Evolutionary conservation across 2,797 vertebrate species (phyloP).

Genomic region (Tinamus major): DNA sequence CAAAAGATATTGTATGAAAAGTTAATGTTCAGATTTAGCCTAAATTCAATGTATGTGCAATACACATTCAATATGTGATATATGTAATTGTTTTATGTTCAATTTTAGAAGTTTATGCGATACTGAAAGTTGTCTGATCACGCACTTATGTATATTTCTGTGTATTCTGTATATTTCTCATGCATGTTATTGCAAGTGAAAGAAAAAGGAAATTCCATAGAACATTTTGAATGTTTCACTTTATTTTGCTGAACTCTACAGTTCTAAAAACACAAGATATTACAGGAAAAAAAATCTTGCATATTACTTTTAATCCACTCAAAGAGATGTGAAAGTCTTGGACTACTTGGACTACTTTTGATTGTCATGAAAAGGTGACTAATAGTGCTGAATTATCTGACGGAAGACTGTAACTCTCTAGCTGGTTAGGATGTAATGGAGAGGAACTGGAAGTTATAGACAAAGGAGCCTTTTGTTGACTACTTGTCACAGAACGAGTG

Average conservation of each 20-base stretch:
- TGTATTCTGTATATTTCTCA: not conserved
- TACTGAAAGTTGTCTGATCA: not conserved
- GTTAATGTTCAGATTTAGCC: not conserved
- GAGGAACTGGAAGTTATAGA: not conserved
- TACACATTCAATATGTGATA: not conserved
- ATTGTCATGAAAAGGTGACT: not conserved
- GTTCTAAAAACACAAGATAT: not conserved
- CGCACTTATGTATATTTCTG: no score
- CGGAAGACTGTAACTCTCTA: not conserved
- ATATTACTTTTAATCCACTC: not conserved
- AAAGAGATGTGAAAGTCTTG: not conserved
- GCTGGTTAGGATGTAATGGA: not conserved
- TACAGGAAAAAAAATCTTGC: not conserved
- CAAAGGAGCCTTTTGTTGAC: not conserved
- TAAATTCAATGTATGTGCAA: not conserved
- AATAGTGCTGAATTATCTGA: not conserved
- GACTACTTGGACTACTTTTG: not conserved
- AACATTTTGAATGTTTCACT: not conserved
- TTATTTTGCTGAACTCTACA: not conserved
- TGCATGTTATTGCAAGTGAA: no score
- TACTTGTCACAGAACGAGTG: no score
- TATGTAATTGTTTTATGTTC: not conserved
- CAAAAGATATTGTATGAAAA: not conserved
- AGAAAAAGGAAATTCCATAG: not conserved
- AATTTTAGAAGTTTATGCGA: not conserved